Percentiles rank a stretch among this genome's conserved stretches.
These are phyloP conservation scores for Ficedula albicollis DNA, from an alignment of 2,797 vertebrate species.

Conservation along the genomic window DNA sequence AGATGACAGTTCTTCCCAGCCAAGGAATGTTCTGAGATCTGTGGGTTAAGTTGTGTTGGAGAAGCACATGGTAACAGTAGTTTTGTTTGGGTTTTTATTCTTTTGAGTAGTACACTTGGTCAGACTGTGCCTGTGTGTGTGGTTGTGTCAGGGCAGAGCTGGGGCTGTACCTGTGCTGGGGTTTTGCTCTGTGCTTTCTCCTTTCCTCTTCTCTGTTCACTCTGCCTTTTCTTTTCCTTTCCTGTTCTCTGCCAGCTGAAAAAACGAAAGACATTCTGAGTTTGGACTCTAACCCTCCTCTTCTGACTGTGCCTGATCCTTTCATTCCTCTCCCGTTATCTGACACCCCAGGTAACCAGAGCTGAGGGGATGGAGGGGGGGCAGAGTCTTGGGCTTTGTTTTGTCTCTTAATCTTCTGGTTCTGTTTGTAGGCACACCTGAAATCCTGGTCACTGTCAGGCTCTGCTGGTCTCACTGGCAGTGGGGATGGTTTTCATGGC, in stretches of 20 bases:
- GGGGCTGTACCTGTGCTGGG: background rate
- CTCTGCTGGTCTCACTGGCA: background rate
- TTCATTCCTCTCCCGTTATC: constrained; percentile 83
- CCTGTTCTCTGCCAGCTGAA: constrained; percentile 72
- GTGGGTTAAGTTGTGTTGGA: background rate
- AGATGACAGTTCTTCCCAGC: background rate
- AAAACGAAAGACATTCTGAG: constrained; percentile 80
- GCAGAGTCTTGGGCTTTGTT: background rate
- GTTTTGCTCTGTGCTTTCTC: background rate
- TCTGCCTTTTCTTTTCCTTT: background rate
- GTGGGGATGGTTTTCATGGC: background rate
- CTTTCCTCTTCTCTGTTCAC: background rate
- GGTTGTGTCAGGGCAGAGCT: background rate
- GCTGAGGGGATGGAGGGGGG: background rate
- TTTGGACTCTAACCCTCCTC: constrained; percentile 77
- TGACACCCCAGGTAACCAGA: constrained; percentile 84
- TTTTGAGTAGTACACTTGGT: background rate
- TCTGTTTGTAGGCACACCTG: background rate
- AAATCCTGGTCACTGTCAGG: background rate
- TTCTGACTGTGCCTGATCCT: constrained; percentile 87
- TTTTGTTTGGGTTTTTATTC: background rate
- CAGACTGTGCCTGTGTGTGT: background rate
- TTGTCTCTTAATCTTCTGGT: background rate
- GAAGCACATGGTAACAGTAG: background rate
- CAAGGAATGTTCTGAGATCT: background rate